Evolutionary conservation across 2,888 invertebrate genomes (phyloP), one percentile per base, ranked within the genome.

Genomic region (Thymelicus sylvestris): DNA sequence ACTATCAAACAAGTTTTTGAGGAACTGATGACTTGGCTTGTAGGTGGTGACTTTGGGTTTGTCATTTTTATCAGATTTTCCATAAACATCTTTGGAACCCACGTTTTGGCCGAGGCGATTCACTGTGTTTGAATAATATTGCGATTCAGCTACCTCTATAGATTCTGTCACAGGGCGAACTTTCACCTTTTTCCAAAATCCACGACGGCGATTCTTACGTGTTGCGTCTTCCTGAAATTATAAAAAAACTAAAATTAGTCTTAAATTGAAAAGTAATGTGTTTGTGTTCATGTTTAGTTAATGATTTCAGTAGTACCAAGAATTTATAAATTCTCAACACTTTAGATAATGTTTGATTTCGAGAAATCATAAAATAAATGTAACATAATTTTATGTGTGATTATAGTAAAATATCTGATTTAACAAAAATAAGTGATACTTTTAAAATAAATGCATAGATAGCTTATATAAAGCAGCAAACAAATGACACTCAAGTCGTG

Each of bases 71-170:
- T 83, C 79, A 72, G 78, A 67, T 77, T 90, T 91, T 6, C 85
- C 85, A 69, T 88, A 83, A 7, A 78, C 73, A 24, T 77, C 79
- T 75, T 86, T 86, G 19, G 85, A 80, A 61, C 81, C 79, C 15
- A 89, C 75, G 7, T 82, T 75, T 76, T 88, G 84, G 60, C 88
- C 89, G 6, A 94, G 84, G 73, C 93, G 89, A 75, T 95, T 91
- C 6, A 94, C 96, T 44, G 96, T 94, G 80, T 96, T 96, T 4
- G 86, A 75, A 78, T 93, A 94, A 80, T 92, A 92, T 86, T 97
- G 97, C 0, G 97, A 97, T 85, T 97, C 97, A 0, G 97, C 97
- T 0, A 95, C 95, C 81, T 97, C 97, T 66, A 97, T 96, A 38
- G 95, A 95, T 84, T 97, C 97, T 6, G 89, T 82, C 10, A 86